Evolutionary conservation across 2,113 vertebrate genomes (phyloP).

Genomic region (Tautogolabrus adspersus): DNA sequence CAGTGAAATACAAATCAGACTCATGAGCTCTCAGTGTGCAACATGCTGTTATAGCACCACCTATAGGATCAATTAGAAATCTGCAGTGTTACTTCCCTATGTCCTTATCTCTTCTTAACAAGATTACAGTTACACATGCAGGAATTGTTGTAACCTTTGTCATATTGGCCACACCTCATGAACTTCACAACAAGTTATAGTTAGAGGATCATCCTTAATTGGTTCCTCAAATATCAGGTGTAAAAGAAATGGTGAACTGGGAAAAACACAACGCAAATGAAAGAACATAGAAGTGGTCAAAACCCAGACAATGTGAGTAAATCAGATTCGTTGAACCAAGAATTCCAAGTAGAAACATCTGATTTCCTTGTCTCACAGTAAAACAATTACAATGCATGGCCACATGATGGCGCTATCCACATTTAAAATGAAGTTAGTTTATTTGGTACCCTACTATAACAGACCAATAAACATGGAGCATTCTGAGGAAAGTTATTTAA

Average conservation of each 20-base stretch:
- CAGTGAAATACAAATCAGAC: not conserved
- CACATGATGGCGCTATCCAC: slow-evolving; percentile 38
- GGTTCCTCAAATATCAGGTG: no score
- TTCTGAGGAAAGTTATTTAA: not conserved
- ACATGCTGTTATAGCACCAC: not conserved
- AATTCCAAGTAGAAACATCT: not conserved
- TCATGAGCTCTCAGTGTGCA: not conserved
- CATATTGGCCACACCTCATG: not conserved
- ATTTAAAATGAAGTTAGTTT: not conserved
- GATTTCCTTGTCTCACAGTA: not conserved
- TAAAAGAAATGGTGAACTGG: no score
- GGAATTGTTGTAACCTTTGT: not conserved
- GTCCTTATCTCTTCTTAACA: not conserved
- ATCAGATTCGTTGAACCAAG: not conserved
- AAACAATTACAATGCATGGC: not conserved
- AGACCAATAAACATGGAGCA: not conserved
- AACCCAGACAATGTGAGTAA: not conserved
- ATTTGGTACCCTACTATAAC: not conserved
- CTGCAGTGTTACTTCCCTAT: no score
- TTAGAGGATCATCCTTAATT: no score
- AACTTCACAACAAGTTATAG: no score
- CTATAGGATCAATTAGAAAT: not conserved
- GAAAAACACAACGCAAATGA: not conserved
- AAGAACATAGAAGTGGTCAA: not conserved
- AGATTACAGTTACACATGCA: not conserved